Base-by-base conservation (phyloP, 2,113 vertebrate species). In the Artemisiospiza belli region DNA sequence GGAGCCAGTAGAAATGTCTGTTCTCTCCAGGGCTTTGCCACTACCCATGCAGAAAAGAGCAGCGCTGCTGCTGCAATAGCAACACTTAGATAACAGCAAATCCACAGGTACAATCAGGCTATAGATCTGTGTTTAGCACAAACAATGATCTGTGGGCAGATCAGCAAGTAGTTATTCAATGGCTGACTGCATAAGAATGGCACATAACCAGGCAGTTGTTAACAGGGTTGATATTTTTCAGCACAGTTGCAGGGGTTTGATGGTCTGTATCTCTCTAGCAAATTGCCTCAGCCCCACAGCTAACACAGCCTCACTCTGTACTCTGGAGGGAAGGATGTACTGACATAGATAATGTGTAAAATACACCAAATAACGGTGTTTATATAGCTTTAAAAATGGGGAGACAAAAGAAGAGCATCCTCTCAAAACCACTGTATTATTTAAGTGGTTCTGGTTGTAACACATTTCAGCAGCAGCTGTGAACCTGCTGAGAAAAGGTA, bases 201-300 rank as follows among this genome's bases (percentile, higher is more conserved):
- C 39, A 86, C 62, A 41, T 68, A 88, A 95, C 72, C 75, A 96
- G 76, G 79, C 72, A 88, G 57, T 59, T 88, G 68, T 70, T 92
- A 74, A 64, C 72, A 35, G 64, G 68, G 75, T 63, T 43, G 20
- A 3, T 88, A 74, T 70, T 88, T 88, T 44, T 77, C 72, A 69
- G 64, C 73, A n/a, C n/a, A 41, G 13, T 59, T 55, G 52, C 37
- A 81, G 17, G 33, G 12, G 73, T 80, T 66, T 90, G n/a, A 77
- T 90, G 87, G 59, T 51, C 68, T 74, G 13, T 6, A 58, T 52
- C 35, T 88, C 39, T 24, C 75, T 67, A 64, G 43, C 22, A 88
- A 90, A 90, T 59, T 90, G 52, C 39, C 79, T 78, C 59, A 75
- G 55, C 59, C 54, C 35, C 59, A 61, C 82, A 83, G 75, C 35